Percentiles rank a stretch among this genome's conserved stretches.
These are phyloP conservation scores for Odontophorus gujanensis DNA, from an alignment of 2,113 vertebrate species.

Conservation along the genomic window DNA sequence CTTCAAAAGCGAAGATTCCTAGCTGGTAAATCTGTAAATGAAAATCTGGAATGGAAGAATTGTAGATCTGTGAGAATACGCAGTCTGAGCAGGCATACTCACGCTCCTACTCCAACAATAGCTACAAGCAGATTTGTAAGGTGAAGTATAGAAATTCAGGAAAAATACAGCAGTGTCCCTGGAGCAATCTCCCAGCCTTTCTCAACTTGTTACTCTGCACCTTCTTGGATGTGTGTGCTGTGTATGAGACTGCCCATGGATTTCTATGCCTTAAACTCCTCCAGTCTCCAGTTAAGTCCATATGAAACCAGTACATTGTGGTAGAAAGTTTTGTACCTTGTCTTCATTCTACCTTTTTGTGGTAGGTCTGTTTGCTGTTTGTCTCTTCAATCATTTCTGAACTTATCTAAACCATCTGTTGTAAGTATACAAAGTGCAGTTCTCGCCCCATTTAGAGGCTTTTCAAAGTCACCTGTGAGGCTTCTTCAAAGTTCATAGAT, in stretches of 20 bases:
- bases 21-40: neutral
- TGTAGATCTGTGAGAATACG: neutral
- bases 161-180: neutral
- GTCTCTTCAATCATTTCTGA: neutral
- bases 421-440: rapidly evolving
- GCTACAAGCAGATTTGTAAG: neutral
- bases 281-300: neutral
- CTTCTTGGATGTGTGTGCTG: neutral
- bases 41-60: neutral
- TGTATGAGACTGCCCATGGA: neutral
- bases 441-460: neutral
- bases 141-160: neutral
- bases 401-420: neutral
- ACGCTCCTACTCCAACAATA: neutral
- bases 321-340: neutral
- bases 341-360: neutral
- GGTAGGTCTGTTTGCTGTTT: neutral
- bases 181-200: neutral
- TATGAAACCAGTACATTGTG: neutral
- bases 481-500: neutral
- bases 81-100: neutral
- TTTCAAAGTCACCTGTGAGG: neutral
- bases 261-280: neutral
- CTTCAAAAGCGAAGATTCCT: neutral
- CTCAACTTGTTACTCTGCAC: neutral